Conservation (phyloP, 2,888 invertebrate genomes). For the Athrips mouffetella region DNA sequence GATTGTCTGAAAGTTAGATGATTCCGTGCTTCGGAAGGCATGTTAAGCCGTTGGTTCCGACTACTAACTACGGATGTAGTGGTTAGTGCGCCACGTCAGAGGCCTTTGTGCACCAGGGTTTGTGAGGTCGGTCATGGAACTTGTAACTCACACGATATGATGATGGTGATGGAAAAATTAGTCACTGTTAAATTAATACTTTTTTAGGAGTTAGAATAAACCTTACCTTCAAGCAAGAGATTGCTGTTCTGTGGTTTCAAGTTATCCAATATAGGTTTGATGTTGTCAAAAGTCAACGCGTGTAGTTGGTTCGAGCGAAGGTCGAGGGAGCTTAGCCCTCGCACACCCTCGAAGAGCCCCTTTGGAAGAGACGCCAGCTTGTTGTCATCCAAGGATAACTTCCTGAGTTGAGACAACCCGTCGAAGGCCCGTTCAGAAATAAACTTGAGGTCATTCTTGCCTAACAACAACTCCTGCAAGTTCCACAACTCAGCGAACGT, state of each 20-base stretch:
- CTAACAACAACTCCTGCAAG: conserved; percentile 83
- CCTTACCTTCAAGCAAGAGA: conserved; percentile 88
- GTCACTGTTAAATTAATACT: too few relatives aligned
- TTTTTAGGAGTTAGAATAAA: too few relatives aligned
- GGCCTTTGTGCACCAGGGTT: too few relatives aligned
- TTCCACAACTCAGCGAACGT: conserved; percentile 89
- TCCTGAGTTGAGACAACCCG: conserved; percentile 84
- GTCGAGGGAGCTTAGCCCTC: conserved; percentile 85
- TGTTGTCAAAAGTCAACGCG: conserved; percentile 86
- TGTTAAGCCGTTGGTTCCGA: too few relatives aligned
- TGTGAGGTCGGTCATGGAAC: too few relatives aligned
- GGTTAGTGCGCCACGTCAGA: too few relatives aligned
- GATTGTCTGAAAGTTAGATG: too few relatives aligned
- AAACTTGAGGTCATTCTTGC: conserved; percentile 83
- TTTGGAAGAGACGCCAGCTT: conserved; percentile 84
- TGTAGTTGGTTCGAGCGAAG: conserved; percentile 87
- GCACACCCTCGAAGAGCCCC: conserved; percentile 85
- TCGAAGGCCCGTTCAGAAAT: conserved; percentile 88
- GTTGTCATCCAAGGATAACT: conserved; percentile 87
- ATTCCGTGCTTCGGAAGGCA: too few relatives aligned
- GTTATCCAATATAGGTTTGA: conserved; percentile 87
- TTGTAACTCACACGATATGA: too few relatives aligned
- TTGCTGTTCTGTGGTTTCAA: conserved; percentile 86
- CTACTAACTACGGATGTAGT: too few relatives aligned
- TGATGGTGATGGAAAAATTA: too few relatives aligned